phyloP scores from a whole-genome alignment of 2,888 invertebrate genomes.

The Macrosiphum euphorbiae region DNA sequence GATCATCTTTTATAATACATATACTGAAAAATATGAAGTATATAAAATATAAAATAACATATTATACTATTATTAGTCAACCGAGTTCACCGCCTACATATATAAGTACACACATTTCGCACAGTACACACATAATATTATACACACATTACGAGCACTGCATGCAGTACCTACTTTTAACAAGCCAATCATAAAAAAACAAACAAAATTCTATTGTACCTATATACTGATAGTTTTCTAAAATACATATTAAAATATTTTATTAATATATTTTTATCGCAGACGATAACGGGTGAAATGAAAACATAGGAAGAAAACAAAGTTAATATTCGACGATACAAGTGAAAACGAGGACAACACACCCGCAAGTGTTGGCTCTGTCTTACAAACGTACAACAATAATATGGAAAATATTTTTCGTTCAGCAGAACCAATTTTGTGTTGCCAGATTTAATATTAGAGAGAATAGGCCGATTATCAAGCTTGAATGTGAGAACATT shows the following conservation, averaged over 20 bases:
- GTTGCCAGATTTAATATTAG: not conserved
- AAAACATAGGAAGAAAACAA: slow-evolving; percentile 17
- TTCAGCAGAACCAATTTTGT: not conserved
- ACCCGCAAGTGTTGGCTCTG: not conserved
- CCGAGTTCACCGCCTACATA: not conserved
- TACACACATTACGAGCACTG: not conserved
- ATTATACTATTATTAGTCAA: not conserved
- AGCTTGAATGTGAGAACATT: not conserved
- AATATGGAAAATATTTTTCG: not conserved
- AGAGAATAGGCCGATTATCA: not conserved
- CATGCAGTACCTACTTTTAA: not conserved
- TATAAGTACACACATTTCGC: not conserved
- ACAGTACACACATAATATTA: too few relatives aligned
- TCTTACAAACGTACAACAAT: not conserved
- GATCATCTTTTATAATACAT: not conserved
- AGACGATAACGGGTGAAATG: not conserved
- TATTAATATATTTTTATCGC: not conserved
- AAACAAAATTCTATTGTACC: not conserved
- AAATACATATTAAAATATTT: not conserved
- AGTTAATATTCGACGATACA: not conserved
- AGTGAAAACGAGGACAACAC: not conserved
- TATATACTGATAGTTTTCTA: not conserved
- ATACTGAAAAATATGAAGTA: not conserved
- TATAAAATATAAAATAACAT: not conserved
- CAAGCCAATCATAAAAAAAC: not conserved